Base-by-base conservation (phyloP, 2,113 vertebrate species). In the Oncorhynchus nerka region DNA sequence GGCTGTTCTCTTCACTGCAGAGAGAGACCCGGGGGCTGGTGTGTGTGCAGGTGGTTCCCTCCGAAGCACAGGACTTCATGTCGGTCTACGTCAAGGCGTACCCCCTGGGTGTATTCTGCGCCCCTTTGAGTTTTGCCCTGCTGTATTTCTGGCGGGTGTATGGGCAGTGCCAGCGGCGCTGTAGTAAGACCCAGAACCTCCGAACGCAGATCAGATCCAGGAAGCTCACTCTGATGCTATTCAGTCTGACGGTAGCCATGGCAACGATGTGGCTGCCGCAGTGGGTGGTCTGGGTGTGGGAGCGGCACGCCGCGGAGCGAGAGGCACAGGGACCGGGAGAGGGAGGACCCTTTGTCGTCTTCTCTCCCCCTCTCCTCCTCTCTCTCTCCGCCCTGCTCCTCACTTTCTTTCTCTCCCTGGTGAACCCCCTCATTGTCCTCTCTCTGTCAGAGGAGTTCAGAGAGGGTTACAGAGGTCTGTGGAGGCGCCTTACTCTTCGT, bases 371-470 rank as follows among this genome's bases (percentile, higher is more conserved):
- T 0, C 86, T 93, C 69, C 88, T 94, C 4, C 93, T 97, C 30
- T 24, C 84, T 70, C 90, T 95, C 66, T 91, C 94, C 9, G 91
- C 95, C 70, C 94, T 97, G 85, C 86, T 95, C 26, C 87, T 96
- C 1, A 92, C 94, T 88, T 94, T 96, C 85, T 93, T 94, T 59
- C 92, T 93, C 45, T 96, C 95, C 4, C 89, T 95, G 45, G 91
- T 94, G 78, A 95, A 97, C 75, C 96, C 96, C 24, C 89, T 97
- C 26, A 94, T 96, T 20, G 93, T 97, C 26, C 91, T 96, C 20
- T 89, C 93, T 15, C 95, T 96, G 86, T 96, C 95, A 0, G 96
- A 96, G 77, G 96, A 97, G 83, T 95, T 96, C 89, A 93, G 92
- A 64, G 95, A 93, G 78, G 92, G 93, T 48, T 93, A 96, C 82